Percentiles rank a stretch among this genome's conserved stretches.
Evolutionary conservation across 1,140 invertebrate genomes (phyloP).

Genomic region (Choristoneura fumiferana): DNA sequence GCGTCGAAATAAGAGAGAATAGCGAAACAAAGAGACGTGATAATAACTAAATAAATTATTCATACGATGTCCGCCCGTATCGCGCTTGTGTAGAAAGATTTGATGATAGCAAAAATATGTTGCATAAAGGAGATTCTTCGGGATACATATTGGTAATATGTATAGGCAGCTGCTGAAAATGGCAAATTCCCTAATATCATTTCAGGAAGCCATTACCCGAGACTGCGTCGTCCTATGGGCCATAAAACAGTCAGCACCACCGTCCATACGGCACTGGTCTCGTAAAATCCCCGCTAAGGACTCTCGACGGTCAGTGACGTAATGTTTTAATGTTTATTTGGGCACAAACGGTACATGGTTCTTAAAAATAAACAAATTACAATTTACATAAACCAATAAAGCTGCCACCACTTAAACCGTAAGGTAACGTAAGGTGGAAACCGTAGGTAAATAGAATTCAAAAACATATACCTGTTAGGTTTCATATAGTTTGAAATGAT

Average conservation of each 20-base stretch:
- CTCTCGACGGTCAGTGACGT: slow-evolving; percentile 34
- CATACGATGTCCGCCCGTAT: slow-evolving; percentile 42
- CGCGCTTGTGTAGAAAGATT: slow-evolving; percentile 43
- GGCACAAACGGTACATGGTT: no score
- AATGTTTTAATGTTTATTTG: no score
- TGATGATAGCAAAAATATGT: slow-evolving; percentile 39
- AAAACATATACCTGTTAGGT: no score
- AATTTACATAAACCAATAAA: no score
- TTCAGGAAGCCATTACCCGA: slow-evolving; percentile 37
- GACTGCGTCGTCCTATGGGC: slow-evolving; percentile 30
- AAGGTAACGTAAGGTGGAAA: slow-evolving; percentile 36
- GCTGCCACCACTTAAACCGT: no score
- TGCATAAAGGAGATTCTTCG: slow-evolving; percentile 22
- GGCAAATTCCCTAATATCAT: slow-evolving; percentile 33
- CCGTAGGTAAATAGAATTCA: slow-evolving; percentile 19
- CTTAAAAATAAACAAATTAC: no score
- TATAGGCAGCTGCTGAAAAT: slow-evolving; percentile 22
- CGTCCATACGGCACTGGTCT: slow-evolving; percentile 23
- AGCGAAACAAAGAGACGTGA: slow-evolving; percentile 39
- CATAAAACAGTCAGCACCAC: slow-evolving; percentile 57
- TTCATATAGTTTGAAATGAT: no score
- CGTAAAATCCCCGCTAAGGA: slow-evolving; percentile 54
- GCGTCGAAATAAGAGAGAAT: slow-evolving; percentile 27
- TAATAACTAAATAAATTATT: slow-evolving; percentile 64
- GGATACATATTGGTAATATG: neutral